Evolutionary conservation across 2,797 vertebrate genomes (phyloP), one percentile per base, ranked within the genome.

Genomic region (Tiaroga cobitis): DNA sequence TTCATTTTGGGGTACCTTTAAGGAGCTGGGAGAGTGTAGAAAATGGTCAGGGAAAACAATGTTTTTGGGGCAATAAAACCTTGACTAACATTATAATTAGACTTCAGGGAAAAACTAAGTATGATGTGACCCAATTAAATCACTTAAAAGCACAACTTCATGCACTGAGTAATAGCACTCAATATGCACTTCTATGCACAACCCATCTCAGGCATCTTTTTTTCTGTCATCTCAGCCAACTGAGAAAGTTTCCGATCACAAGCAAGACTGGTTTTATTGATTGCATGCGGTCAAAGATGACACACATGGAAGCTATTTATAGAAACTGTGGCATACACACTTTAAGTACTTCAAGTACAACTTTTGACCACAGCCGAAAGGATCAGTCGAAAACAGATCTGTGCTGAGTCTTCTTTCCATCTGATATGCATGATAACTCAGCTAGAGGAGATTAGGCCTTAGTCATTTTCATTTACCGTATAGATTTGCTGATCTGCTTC

Each of bases 271-370:
- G 29, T 29, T 74, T 49, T 73, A 39, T 80, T 72, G 72, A 63
- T 76, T 73, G 39, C 75, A 41, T 80, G 51, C 43, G 82, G 81
- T 83, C 85, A 81, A 81, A 90, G 39, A n/a, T 72, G 74, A 84
- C 46, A 83, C 69, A 74, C 41, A 39, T 84, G 8, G 3, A 61
- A 78, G 77, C 80, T 90, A 88, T 91, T 89, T 88, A 82, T 90
- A 90, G 89, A 61, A 75, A 34, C 80, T 26, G 32, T 39, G 49
- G 81, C 73, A 69, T 61, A 67, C 79, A 46, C 74, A 87, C 19
- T 83, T 73, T 19, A 82, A 41, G 37, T 46, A 29, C 65, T 65
- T n/a, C 8, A 56, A 11, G 6, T 51, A 54, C 49, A 54, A 26
- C 26, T 51, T 67, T 6, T 75, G 39, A 46, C 56, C 68, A 26